A percentile compares a stretch with the other conserved stretches of the same genome.
Evolutionary conservation across 1,140 invertebrate species (phyloP).

Genomic region (Lerema accius): DNA sequence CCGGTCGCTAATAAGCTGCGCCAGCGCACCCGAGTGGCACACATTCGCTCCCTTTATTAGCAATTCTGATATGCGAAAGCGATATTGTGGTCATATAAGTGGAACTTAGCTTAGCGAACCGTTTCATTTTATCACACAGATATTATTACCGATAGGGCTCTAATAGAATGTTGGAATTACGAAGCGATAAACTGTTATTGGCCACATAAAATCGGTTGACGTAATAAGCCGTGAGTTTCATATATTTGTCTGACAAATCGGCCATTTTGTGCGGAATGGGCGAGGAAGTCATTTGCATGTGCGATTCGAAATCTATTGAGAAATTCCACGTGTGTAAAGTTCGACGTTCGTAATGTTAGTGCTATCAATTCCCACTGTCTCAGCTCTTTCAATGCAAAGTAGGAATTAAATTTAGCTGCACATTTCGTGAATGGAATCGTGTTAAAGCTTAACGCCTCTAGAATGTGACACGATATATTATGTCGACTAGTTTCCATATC

Average conservation of each 20-base stretch:
- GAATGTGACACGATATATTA: slow-evolving; percentile 18
- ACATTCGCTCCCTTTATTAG: slow-evolving; percentile 72
- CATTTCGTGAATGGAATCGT: slow-evolving; percentile 26
- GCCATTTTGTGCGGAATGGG: slow-evolving; percentile 60
- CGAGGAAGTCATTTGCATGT: slow-evolving; percentile 53
- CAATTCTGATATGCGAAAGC: slow-evolving; percentile 76
- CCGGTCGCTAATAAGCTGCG: slow-evolving; percentile 52
- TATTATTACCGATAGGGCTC: slow-evolving; percentile 62
- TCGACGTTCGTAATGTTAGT: slow-evolving; percentile 13
- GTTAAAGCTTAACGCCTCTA: slow-evolving; percentile 14
- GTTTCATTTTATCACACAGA: slow-evolving; percentile 69
- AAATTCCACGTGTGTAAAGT: slow-evolving; percentile 29
- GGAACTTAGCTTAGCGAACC: slow-evolving; percentile 52
- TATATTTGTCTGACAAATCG: slow-evolving; percentile 76
- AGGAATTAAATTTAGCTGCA: slow-evolving; percentile 31
- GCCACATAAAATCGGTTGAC: slow-evolving; percentile 68
- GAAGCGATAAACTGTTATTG: slow-evolving; percentile 65
- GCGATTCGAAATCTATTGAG: slow-evolving; percentile 43
- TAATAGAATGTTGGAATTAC: slow-evolving; percentile 72
- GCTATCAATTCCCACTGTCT: slow-evolving; percentile 17
- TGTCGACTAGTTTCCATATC: slow-evolving; percentile 7
- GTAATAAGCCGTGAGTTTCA: slow-evolving; percentile 69
- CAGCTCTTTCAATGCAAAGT: slow-evolving; percentile 31
- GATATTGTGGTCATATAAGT: slow-evolving; percentile 70
- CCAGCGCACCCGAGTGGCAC: slow-evolving; percentile 54